Evolutionary conservation across 2,113 vertebrate species (phyloP), one percentile per base, ranked within the genome.

Genomic region (Perccottus glenii): DNA sequence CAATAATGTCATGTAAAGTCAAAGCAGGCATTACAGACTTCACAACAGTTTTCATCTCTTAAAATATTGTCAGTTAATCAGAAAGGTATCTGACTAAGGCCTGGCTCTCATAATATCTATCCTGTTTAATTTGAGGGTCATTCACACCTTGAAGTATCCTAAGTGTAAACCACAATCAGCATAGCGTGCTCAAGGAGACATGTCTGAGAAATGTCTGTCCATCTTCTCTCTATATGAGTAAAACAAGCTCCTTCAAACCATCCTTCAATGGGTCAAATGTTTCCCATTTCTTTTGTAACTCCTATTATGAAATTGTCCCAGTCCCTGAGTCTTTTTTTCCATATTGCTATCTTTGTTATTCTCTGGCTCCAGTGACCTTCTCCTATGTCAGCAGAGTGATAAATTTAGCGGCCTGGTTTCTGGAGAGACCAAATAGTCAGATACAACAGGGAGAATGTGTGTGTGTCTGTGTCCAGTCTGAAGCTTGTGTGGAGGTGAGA

Each of bases 401-500:
- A 91, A 83, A 92, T 92, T 89, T 90, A 91, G 90, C 67, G 4
- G 52, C 80, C 72, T 56, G 59, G 91, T 92, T 91, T 91, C 91
- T 90, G 85, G 85, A 91, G 88, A 36, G 85, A 90, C 90, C 79
- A 78, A 90, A 91, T 89, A 90, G 83, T 77, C 60, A 63, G 77
- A 90, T 85, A 89, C 79, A 86, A 89, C 85, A 87, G 74, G 75
- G 56, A 57, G 74, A 86, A 81, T 73, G 65, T 68, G 64, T 69
- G 60, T 56, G 61, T 70, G 64, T 55, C 68, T 56, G 55, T 70
- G 58, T 68, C 67, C 68, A 59, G 58, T 67, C 62, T 77, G 67
- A 70, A 52, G 68, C 11, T 60, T 53, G 19, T 8, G 4, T 42
- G 60, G 12, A 50, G 57, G 73, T 78, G 70, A 69, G 66, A 67